Percentiles rank a stretch among this genome's conserved stretches.
Evolutionary conservation across 2,888 invertebrate genomes (phyloP).

Genomic region (Lasioglossum figueresi): DNA sequence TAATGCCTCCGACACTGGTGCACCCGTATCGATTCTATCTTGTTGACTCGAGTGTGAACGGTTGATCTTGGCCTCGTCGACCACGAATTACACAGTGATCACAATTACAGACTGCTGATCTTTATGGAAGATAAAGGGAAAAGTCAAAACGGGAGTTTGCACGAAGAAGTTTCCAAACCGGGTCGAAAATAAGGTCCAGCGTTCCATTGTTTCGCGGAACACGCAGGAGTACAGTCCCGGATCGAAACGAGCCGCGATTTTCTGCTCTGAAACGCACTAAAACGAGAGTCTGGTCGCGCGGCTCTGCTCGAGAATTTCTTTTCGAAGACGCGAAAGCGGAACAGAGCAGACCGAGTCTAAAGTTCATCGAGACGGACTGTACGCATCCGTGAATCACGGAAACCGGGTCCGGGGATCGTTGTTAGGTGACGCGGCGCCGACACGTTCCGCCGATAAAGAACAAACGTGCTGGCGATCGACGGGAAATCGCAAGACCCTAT

Average conservation of each 20-base stretch:
- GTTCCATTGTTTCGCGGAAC: neutral
- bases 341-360: slow-evolving; percentile 49
- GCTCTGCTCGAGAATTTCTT: slow-evolving; percentile 40
- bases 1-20: slow-evolving; percentile 31
- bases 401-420: slow-evolving; percentile 48
- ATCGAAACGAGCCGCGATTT: neutral
- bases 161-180: neutral
- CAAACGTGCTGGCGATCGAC: slow-evolving; percentile 29
- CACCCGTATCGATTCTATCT: slow-evolving; percentile 17
- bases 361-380: slow-evolving; percentile 51
- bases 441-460: slow-evolving; percentile 35
- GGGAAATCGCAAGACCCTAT: slow-evolving; percentile 28
- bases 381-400: slow-evolving; percentile 53
- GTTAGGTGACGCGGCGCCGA: slow-evolving; percentile 45
- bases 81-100: slow-evolving; percentile 8
- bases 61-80: slow-evolving; percentile 37
- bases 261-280: neutral
- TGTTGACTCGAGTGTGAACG: slow-evolving; percentile 31
- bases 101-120: too few species aligned
- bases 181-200: neutral
- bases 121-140: too few species aligned
- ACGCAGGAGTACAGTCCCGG: neutral
- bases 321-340: slow-evolving; percentile 48
- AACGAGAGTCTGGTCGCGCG: neutral
- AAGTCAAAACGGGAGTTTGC: neutral